Base-by-base conservation (phyloP, 2,888 invertebrate species). In the Trichogramma dendrolimi region DNA sequence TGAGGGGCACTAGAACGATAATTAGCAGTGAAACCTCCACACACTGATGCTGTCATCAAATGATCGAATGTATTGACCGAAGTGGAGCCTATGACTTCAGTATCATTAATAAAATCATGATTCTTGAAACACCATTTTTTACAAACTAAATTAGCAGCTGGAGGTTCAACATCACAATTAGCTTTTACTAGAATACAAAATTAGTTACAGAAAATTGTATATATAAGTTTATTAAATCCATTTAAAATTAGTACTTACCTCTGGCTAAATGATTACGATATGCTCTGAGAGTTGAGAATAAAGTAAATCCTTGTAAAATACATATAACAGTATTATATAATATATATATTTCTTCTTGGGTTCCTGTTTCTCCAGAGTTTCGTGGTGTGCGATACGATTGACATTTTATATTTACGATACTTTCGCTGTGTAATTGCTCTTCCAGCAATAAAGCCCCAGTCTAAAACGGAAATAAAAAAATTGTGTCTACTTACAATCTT, bases 121-220 rank as follows among this genome's bases (percentile, higher is more conserved):
- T 89, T 90, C 64, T 85, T 83, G 73, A 94, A 91, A n/a, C 87
- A 86, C 89, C 93, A 95, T 80, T 95, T 96, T 73, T 91, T 89
- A 71, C 90, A 90, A 10, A 84, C 84, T 58, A 95, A 80, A 62
- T 84, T 87, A 60, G 86, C 85, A 43, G 85, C 84, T 67, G 84
- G 83, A 1, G 84, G 78, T 55, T 79, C 80, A 65, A 85, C 86
- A 65, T 83, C 83, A 62, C 87, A 84, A 72, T 88, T 89, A 46
- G 90, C 90, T 66, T 68, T 67, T 6, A 70, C 70, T 71, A 10
- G 6, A 40, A 1, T 58, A 63, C 14, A 5, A 52, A 51, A 40
- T 39, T 53, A 8, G 44, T 42, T 38, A 59, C 41, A 39, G 14
- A 39, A 50, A 44, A 41, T 4, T 10, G 8, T 10, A 14, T 6